Evolutionary conservation across 2,888 invertebrate species (phyloP), one percentile per base, ranked within the genome.

Genomic region (Brenthis ino): DNA sequence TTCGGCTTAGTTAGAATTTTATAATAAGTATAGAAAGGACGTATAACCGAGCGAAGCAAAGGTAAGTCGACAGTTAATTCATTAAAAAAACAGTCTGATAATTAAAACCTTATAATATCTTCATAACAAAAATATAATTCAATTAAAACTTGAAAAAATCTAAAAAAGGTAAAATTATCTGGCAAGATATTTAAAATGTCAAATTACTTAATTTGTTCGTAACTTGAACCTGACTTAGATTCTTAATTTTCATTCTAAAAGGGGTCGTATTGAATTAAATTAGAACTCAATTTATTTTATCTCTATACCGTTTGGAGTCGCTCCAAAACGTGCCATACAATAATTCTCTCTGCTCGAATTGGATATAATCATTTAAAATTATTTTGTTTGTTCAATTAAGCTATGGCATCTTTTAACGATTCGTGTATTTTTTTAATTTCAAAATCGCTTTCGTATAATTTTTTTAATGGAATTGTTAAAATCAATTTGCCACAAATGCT

Each of bases 221-320:
- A 69, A 68, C 67, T 73, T 51, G 68, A 70, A 68, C 66, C 57
- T 57, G 69, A 71, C 67, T 71, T 67, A 55, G 65, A 43, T 43
- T 48, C 60, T 57, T 64, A 50, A 61, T 64, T 64, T 60, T 57
- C 64, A 66, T 63, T 65, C 67, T 58, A 69, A 68, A 72, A 48
- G 24, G 16, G 56, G 65, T 68, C 70, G 64, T 75, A 65, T 68
- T 66, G 74, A 74, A 76, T 77, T 76, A 69, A 76, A 78, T 76
- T 81, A 75, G 72, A 76, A 77, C 79, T 78, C 76, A 60, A 48
- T 60, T 48, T 60, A 60, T 60, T 60, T 60, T 60, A 60, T 57
- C 24, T 54, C 51, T 51, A 66, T 60, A 57, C 58, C 24, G n/a
- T 54, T 65, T 71, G 70, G 70, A 71, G 13, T 57, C 33, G 20